Percentiles rank a stretch among this genome's conserved stretches.
Evolutionary conservation across 2,797 vertebrate species (phyloP).

Genomic region (Neosilurus mollespiculum): DNA sequence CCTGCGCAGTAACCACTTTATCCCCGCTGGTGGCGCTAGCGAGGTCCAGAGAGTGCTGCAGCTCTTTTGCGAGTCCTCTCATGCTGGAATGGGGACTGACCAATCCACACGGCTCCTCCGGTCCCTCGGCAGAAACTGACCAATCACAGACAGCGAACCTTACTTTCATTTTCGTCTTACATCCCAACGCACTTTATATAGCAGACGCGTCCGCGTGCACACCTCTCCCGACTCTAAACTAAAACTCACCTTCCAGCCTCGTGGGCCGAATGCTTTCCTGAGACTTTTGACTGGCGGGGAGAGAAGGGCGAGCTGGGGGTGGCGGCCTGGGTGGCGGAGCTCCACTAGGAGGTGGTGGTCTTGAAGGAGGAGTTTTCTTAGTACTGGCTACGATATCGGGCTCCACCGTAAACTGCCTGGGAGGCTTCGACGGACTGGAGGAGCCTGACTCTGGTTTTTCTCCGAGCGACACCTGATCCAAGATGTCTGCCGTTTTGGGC

Average conservation of each 20-base stretch:
- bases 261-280: constrained; percentile 81
- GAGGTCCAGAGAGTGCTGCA: constrained; percentile 94
- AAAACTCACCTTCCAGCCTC: constrained; percentile 81
- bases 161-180: no score
- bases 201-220: background rate
- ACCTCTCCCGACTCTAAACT: background rate
- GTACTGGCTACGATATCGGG: constrained; percentile 98
- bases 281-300: constrained; percentile 86
- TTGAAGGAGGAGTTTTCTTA: constrained; percentile 88
- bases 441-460: constrained; percentile 74
- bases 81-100: constrained; percentile 81
- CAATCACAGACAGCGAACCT: constrained; percentile 26
- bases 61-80: constrained; percentile 84
- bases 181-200: background rate
- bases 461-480: constrained; percentile 71
- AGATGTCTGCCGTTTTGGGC: constrained; percentile 70
- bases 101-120: constrained; percentile 79
- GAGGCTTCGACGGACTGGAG: constrained; percentile 83
- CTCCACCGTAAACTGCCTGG: constrained; percentile 85
- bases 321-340: constrained; percentile 90
- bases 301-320: constrained; percentile 83
- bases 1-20: constrained; percentile 96
- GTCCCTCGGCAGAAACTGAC: constrained; percentile 72
- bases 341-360: constrained; percentile 85
- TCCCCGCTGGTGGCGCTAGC: constrained; percentile 96